Evolutionary conservation across 2,113 vertebrate species (phyloP).

Genomic region (Gorsachius goisagi): DNA sequence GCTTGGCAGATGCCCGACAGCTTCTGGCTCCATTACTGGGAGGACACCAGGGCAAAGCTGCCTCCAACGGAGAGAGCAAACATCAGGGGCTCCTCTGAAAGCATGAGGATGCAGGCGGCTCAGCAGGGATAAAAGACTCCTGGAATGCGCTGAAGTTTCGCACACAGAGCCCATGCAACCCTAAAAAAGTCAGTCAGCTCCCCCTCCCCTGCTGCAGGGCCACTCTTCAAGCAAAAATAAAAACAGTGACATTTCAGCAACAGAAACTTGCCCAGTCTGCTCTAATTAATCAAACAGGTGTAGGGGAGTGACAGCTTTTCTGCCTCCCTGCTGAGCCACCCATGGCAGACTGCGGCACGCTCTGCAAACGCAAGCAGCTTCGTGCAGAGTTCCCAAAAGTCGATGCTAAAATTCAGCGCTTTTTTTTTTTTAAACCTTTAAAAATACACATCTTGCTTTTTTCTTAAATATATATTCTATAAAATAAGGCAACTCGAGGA

Average conservation of each 20-base stretch:
- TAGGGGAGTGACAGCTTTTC: background rate
- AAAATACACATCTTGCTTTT: background rate
- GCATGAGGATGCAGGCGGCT: background rate
- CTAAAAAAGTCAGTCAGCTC: background rate
- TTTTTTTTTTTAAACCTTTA: background rate
- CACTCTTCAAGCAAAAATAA: background rate
- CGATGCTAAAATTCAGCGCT: background rate
- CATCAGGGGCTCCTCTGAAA: background rate
- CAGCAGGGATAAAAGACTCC: background rate
- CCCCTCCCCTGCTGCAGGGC: background rate
- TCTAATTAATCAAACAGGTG: background rate
- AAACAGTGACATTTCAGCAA: background rate
- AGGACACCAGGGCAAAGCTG: background rate
- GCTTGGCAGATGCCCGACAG: rapidly evolving
- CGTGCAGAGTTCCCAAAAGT: background rate
- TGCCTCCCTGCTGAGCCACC: background rate
- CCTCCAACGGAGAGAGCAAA: background rate
- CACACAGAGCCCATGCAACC: background rate
- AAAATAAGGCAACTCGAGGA: conserved; percentile 67
- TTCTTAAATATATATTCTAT: conserved; percentile 31
- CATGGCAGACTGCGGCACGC: background rate
- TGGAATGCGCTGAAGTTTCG: rapidly evolving
- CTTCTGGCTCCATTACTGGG: background rate
- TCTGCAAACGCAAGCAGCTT: background rate
- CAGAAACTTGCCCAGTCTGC: background rate